phyloP scores from a whole-genome alignment of 2,888 invertebrate species.

The Helicoverpa assulta region DNA sequence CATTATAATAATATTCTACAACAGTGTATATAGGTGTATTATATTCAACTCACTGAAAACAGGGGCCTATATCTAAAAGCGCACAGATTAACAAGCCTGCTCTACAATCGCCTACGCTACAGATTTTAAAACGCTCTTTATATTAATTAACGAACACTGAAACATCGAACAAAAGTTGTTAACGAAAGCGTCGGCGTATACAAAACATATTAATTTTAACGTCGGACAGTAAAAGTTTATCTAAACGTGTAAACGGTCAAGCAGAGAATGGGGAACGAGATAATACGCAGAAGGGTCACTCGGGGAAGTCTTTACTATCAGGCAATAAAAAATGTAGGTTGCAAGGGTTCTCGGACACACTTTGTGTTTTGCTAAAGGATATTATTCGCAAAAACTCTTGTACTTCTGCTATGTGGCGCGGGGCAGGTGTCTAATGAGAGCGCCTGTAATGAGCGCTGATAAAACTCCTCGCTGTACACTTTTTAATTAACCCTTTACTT shows the following conservation, averaged over 20 bases:
- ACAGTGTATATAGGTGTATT: neutral
- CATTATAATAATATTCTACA: conserved; percentile 2
- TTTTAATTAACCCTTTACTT: conserved; percentile 54
- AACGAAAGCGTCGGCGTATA: conserved; percentile 25
- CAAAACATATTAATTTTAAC: conserved; percentile 53
- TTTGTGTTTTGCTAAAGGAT: neutral
- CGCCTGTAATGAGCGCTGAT: conserved; percentile 37
- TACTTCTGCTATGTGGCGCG: conserved; percentile 28
- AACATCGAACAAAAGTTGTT: conserved; percentile 12
- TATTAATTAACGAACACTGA: conserved; percentile 2
- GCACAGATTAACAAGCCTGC: conserved; percentile 7
- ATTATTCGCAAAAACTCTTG: conserved; percentile 3
- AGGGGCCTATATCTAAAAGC: neutral
- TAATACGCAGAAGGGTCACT: conserved; percentile 15
- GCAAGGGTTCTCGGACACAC: neutral
- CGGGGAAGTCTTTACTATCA: neutral
- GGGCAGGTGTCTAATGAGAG: neutral
- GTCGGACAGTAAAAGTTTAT: conserved; percentile 52
- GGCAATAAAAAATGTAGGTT: neutral
- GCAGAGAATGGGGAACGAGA: conserved; percentile 5
- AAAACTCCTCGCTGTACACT: conserved; percentile 41
- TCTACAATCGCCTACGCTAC: neutral
- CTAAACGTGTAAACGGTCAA: conserved; percentile 29
- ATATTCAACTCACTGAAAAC: neutral
- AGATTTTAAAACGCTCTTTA: conserved; percentile 2